Evolutionary conservation across 2,888 invertebrate genomes (phyloP), one percentile per base, ranked within the genome.

Genomic region (Oegoconia quadripuncta): DNA sequence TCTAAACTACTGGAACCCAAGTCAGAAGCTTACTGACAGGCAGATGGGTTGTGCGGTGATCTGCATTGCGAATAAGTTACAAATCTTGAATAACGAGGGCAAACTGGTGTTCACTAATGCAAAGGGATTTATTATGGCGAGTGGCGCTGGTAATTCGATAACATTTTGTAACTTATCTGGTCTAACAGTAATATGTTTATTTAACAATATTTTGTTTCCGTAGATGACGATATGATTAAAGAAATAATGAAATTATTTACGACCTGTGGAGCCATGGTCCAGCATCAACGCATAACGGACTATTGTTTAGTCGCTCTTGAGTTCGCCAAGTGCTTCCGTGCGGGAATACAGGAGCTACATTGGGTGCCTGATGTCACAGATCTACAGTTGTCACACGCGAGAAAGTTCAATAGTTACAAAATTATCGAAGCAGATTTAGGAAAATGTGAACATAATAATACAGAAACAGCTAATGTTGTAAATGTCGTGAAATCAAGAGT

Each of bases 21-120:
- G 33, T 0, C 40, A 57, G 18, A 3, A 22, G 3, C 34, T 71
- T 2, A 18, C 1, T 1, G 42, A 50, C 16, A 37, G 13, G 3
- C 50, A 59, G 13, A 40, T 53, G 11, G 74, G 74, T 1, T 74
- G 74, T 23, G 58, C 55, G 0, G 25, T 65, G 7, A 47, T 58
- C 11, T 74, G 74, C 38, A 46, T 64, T 3, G 35, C 59, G 12
- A 9, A 47, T 1, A 57, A 51, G 27, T 46, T 72, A 18, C 40
- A 62, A 0, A 42, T 72, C 1, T 11, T 67, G 9, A 48, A 54
- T 7, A 16, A 11, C 0, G 41, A 51, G 0, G 56, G 54, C 0
- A 14, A 17, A 2, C n/a, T 71, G 4, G 37, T 27, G 11, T 26
- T 3, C 8, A 37, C 17, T 0, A 59, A 64, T 3, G 48, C 50